Evolutionary conservation across 2,113 vertebrate genomes (phyloP), one percentile per base, ranked within the genome.

Genomic region (Notothenia rossii): DNA sequence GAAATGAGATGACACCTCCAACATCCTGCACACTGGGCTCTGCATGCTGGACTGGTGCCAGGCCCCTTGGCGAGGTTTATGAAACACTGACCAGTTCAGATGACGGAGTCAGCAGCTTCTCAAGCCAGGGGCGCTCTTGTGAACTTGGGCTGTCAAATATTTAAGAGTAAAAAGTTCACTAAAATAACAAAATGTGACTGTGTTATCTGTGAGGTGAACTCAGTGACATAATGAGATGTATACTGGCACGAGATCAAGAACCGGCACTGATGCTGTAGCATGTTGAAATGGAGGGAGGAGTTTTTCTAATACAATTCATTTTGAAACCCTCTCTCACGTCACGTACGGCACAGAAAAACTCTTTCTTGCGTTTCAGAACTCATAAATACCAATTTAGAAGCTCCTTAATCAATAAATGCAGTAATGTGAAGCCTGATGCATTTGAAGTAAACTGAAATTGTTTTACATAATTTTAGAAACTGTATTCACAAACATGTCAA

Each of bases 31-130:
- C 70, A 43, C 67, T 49, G 49, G 73, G 59, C 62, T 10, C 48
- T 78, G 75, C 66, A 65, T 63, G 68, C 63, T 92, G 90, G 85
- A 86, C 10, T 2, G 18, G 2, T 3, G 83, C 89, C 90, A 90
- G 81, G 64, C 67, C 60, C 74, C 61, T 88, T 90, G 87, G 89
- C 81, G 49, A 79, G 72, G 48, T 7, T 63, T 45, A 58, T 68
- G 59, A 81, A 85, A 88, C 83, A 82, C 81, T 76, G 91, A 88
- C 86, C 86, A 25, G 86, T 84, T 78, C 51, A 73, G 82, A 79
- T 56, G 65, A 87, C 66, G 17, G 69, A 87, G 87, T 91, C 90
- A 89, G 89, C 89, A 89, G 89, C 89, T 91, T 87, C 68, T 75
- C 61, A 8, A 33, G 84, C 88, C 86, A 91, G 85, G 62, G 79